Evolutionary conservation across 1,140 invertebrate genomes (phyloP).

Genomic region (Ylistrum balloti): DNA sequence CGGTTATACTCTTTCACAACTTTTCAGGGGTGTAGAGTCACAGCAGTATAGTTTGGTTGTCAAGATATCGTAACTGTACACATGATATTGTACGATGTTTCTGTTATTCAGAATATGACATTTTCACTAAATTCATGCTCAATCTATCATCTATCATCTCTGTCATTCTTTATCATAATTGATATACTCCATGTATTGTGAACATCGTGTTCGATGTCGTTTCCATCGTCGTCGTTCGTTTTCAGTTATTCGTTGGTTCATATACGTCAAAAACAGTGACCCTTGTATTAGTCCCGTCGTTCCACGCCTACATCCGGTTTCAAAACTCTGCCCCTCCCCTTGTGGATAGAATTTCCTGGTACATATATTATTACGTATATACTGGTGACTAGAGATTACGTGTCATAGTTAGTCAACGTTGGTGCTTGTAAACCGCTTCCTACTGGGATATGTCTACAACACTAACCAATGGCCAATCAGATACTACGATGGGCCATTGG

Average conservation of each 20-base stretch:
- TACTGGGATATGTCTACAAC: not conserved
- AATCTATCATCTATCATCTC: too few relatives aligned
- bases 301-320: not conserved
- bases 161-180: too few relatives aligned
- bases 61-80: not conserved
- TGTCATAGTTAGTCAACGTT: not conserved
- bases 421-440: not conserved
- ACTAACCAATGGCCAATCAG: not conserved
- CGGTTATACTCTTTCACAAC: not conserved
- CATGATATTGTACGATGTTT: too few relatives aligned
- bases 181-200: too few relatives aligned
- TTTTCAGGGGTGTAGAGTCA: not conserved
- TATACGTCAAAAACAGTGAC: too few relatives aligned
- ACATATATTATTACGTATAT: not conserved
- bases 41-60: not conserved
- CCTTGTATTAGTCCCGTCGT: too few relatives aligned
- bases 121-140: too few relatives aligned
- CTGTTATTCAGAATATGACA: too few relatives aligned
- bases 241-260: too few relatives aligned
- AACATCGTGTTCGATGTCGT: too few relatives aligned
- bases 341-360: not conserved
- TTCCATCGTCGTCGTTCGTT: too few relatives aligned
- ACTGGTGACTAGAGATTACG: not conserved
- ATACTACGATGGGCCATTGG: not conserved
- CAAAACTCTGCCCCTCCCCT: not conserved